Evolutionary conservation across 2,797 vertebrate genomes (phyloP), one percentile per base, ranked within the genome.

Genomic region (Urophycis tenuis): DNA sequence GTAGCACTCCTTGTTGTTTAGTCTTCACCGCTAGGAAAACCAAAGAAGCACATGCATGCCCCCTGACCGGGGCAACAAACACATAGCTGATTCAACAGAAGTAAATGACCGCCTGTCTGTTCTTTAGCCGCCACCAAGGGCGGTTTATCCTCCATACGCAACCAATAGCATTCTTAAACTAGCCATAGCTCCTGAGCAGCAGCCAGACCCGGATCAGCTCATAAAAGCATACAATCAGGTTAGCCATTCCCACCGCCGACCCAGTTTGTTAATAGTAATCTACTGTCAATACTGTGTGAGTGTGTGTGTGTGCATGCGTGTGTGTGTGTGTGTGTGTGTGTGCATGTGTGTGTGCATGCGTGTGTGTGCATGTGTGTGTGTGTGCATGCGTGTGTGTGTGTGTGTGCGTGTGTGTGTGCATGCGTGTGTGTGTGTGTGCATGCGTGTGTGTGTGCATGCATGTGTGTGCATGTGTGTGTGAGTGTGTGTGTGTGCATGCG

Each of bases 21-120:
- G 74, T 76, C 72, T 85, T 88, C 72, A 81, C 71, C 34, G 33
- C 70, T 41, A 60, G 9, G 60, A 81, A 89, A 86, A 81, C 80
- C 82, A 88, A 79, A 90, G 81, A 80, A 90, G 87, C 88, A 86
- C 89, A 90, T 91, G 88, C 87, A 70, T 85, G 88, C 88, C 90
- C 87, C 84, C 88, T 91, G 89, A 92, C 84, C 82, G 31, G 53
- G 86, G 78, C 77, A 25, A 74, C 74, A 22, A 77, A 77, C 76
- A 77, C 76, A 73, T 78, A 86, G 84, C 82, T 86, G 87, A 87
- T 85, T 86, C 64, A 80, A 79, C 84, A 84, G 77, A 87, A 79
- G 75, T 71, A 67, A 77, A 85, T 74, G 41, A 82, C 82, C 76
- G 60, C 25, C 77, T 41, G 74, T 53, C 72, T 75, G 53, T 80